These are phyloP conservation scores for Cheilosia impressa DNA, from an alignment of 2,888 invertebrate genomes.

Conservation along the genomic window DNA sequence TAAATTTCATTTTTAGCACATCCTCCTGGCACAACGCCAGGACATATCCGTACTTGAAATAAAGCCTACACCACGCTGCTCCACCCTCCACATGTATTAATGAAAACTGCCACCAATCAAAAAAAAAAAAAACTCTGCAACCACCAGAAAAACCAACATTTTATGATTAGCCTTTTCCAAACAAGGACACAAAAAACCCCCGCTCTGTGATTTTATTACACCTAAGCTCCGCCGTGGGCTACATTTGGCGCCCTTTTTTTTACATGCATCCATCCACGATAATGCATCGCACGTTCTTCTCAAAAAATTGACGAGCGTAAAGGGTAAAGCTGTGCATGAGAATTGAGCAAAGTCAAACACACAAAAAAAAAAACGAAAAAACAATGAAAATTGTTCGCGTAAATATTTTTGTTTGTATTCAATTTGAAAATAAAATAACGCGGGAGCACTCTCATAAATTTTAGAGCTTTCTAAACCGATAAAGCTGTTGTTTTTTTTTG, in stretches of 20 bases:
- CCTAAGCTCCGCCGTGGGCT: not conserved
- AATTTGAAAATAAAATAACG: conserved; percentile 49
- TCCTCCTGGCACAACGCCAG: conserved; percentile 47
- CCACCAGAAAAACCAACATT: conserved; percentile 17
- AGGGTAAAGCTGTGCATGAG: conserved; percentile 25
- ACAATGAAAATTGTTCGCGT: conserved; percentile 12
- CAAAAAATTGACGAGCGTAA: conserved; percentile 38
- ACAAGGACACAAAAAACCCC: conserved; percentile 34
- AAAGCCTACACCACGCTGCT: not conserved
- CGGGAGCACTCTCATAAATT: conserved; percentile 52
- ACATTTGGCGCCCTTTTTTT: conserved; percentile 6
- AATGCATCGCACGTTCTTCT: conserved; percentile 56
- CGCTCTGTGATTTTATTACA: conserved; percentile 59
- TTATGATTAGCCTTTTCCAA: conserved; percentile 55
- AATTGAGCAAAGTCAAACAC: not conserved
- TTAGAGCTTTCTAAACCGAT: conserved; percentile 50
- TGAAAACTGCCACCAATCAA: conserved; percentile 12
- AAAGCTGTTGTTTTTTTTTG: conserved; percentile 1
- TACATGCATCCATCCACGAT: conserved; percentile 41
- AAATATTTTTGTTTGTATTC: conserved; percentile 61
- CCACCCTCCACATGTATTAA: conserved; percentile 17
- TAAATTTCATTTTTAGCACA: conserved; percentile 36
- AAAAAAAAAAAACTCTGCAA: conserved; percentile 23
- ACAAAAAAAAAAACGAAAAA: conserved; percentile 1
- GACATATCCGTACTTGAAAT: conserved; percentile 9